Evolutionary conservation across 1,140 invertebrate species (phyloP), one percentile per base, ranked within the genome.

Genomic region (Doryteuthis pealeii): DNA sequence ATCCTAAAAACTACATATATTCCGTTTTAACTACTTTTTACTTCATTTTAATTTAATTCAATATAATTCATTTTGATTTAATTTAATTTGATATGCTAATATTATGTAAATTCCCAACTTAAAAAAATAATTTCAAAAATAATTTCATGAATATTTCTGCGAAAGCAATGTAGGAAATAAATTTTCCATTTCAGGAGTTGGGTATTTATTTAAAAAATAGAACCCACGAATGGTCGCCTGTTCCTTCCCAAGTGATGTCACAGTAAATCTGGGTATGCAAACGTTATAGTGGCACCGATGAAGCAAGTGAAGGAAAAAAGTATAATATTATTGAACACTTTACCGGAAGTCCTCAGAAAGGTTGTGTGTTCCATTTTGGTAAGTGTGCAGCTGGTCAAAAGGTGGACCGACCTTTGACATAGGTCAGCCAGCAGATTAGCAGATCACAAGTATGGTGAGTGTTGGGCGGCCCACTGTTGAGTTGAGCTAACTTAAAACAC

Each of bases 241-340:
- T 40, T 40, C 35, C 10, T 40, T 10, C 26, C 54, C 54, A 62
- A 62, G 18, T 62, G 26, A 62, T 62, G 54, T 62, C 54, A 62
- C 54, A 62, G 18, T n/a, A 62, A 62, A 12, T 62, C 54, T 62
- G 54, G 54, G 18, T 62, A 62, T 62, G 54, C 54, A 62, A 62
- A 62, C 54, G 26, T 22, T 28, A 15, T 28, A 62, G 35, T 62
- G 26, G 54, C 18, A n/a, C 54, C 26, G 54, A 62, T 22, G 54
- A 62, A 62, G 54, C 54, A 62, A 62, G 54, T 62, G 54, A 62
- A 62, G 54, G 26, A 40, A 62, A 62, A 62, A 62, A 62, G 26
- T 62, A 62, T 62, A 62, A 62, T 62, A 62, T 62, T 28, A 62
- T 62, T 62, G 54, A 62, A 28, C 54, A 62, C 54, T 62, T 62